Percentiles rank a stretch among this genome's conserved stretches.
Evolutionary conservation across 2,888 invertebrate species (phyloP).

Genomic region (Drosophila tripunctata): DNA sequence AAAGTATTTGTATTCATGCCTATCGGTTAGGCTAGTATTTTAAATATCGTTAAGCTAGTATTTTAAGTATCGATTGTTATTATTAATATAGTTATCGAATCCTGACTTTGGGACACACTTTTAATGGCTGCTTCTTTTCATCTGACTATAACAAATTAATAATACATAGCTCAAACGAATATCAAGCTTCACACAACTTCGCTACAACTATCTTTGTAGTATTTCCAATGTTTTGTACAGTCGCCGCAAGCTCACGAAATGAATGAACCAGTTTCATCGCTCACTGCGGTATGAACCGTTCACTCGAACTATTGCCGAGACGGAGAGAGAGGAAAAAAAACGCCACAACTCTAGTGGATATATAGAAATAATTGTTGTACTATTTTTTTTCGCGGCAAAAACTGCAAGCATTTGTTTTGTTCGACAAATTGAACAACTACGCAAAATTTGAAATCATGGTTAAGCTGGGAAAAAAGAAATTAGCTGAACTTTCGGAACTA

Average conservation of each 20-base stretch:
- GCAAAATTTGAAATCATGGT: slow-evolving; percentile 63
- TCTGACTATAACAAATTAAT: too few species aligned
- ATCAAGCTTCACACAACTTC: background rate
- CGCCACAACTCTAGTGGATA: slow-evolving; percentile 12
- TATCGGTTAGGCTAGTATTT: too few species aligned
- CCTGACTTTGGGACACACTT: too few species aligned
- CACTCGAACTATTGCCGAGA: background rate
- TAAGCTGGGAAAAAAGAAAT: slow-evolving; percentile 80
- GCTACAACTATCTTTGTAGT: background rate
- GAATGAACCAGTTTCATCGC: background rate
- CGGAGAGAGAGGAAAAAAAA: background rate
- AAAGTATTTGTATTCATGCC: too few species aligned
- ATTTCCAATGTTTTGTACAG: slow-evolving; percentile 35
- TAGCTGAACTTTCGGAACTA: slow-evolving; percentile 67
- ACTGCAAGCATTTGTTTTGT: slow-evolving; percentile 1
- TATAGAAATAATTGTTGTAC: slow-evolving; percentile 22
- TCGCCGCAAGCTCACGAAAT: slow-evolving; percentile 16
- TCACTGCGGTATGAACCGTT: background rate
- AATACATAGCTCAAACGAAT: too few species aligned
- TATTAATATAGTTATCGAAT: too few species aligned
- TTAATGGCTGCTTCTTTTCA: too few species aligned
- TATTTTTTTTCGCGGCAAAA: slow-evolving; percentile 52
- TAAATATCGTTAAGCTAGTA: too few species aligned
- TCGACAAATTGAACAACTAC: background rate
- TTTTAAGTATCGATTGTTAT: too few species aligned